phyloP scores from a whole-genome alignment of 2,113 vertebrate species.

The Tor tambroides region DNA sequence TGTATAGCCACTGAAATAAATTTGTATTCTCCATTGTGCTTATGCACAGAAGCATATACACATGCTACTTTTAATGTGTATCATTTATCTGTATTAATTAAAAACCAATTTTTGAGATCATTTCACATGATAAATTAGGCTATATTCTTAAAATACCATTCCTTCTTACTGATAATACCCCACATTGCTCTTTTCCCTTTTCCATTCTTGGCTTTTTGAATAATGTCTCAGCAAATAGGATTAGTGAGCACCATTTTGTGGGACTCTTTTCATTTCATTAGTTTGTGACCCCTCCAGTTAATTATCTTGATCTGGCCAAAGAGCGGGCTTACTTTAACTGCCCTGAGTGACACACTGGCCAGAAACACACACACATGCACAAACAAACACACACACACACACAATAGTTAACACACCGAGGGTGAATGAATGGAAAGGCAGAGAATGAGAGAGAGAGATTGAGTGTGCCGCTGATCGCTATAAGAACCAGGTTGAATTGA shows the following conservation, averaged over 20 bases:
- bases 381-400: slow-evolving; percentile 70
- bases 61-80: background rate
- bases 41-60: background rate
- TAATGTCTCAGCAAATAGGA: slow-evolving; percentile 71
- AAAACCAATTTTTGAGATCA: background rate
- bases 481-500: slow-evolving; percentile 63
- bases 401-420: slow-evolving; percentile 81
- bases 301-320: slow-evolving; percentile 85
- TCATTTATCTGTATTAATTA: background rate
- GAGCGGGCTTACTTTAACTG: slow-evolving; percentile 78
- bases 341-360: slow-evolving; percentile 75
- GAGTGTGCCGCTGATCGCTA: slow-evolving; percentile 77
- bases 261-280: slow-evolving; percentile 79
- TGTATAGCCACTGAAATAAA: background rate
- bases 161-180: slow-evolving; percentile 36
- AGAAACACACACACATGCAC: slow-evolving; percentile 56
- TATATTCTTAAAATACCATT: background rate
- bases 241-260: slow-evolving; percentile 76
- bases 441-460: slow-evolving; percentile 65
- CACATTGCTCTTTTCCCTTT: slow-evolving; percentile 40
- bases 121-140: background rate
- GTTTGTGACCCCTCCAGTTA: slow-evolving; percentile 82
- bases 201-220: slow-evolving; percentile 63
- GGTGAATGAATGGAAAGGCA: slow-evolving; percentile 69
- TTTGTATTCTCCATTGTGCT: background rate